Base-by-base conservation (phyloP, 2,113 vertebrate genomes). In the Podiceps cristatus region DNA sequence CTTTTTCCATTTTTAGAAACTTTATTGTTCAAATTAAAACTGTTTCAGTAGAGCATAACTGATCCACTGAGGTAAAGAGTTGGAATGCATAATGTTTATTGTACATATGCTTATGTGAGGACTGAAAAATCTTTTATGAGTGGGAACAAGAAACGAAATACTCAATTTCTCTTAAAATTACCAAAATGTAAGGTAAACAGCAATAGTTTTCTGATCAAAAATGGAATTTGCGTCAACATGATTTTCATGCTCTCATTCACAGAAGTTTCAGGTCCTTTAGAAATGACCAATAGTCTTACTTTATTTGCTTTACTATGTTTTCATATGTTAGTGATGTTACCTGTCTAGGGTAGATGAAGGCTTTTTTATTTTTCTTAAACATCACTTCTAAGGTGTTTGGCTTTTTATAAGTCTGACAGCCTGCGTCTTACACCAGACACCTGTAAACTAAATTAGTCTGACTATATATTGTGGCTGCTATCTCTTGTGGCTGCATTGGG, bases 381-480 rank as follows among this genome's bases (percentile, higher is more conserved):
- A 56, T 86, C 44, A 73, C 42, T 74, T 92, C 45, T 35, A 62
- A 73, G 67, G 5, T 33, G 29, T 56, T 56, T 31, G 53, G 50
- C 11, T 55, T 29, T 76, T 96, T 27, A 3, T 18, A 56, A n/a
- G 84, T 47, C 67, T 92, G 86, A 67, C 73, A 74, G 73, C 86
- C 72, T 92, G 52, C 58, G 82, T 79, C n/a, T 52, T 96, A 92
- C 35, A 96, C n/a, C 68, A 93, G 66, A 83, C 76, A 85, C 24
- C n/a, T 97, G 50, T 95, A 95, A 95, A 98, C 85, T 88, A 94
- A 92, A 66, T 91, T 45, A 93, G 47, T 80, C 79, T 87, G 37
- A 86, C 68, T 92, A 87, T 90, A 66, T 95, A 68, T 80, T 93
- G 74, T 94, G 64, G 83, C 37, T 37, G 37, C 37, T 37, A 37